Conservation (phyloP, 2,113 vertebrate species). For the Microcebus murinus region DNA sequence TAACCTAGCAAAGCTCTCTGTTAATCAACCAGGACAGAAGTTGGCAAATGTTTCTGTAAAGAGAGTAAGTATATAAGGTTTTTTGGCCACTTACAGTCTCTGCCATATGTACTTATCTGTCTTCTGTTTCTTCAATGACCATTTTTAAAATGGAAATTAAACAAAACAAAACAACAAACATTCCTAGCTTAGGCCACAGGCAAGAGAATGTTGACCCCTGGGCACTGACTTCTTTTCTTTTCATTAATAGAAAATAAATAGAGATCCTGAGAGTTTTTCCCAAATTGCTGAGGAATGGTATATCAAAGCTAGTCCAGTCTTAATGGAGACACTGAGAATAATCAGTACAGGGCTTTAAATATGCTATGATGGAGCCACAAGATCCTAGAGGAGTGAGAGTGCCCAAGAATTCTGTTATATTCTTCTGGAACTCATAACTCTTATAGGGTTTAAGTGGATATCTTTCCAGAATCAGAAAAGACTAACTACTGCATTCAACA, state of each 20-base stretch:
- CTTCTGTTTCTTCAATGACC: background rate
- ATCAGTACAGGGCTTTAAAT: background rate
- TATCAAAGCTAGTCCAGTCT: background rate
- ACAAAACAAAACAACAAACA: no score
- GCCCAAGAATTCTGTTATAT: background rate
- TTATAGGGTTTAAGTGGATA: background rate
- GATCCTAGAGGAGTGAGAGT: background rate
- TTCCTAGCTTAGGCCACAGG: background rate
- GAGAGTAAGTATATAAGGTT: background rate
- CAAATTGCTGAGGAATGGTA: background rate
- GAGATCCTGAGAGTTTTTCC: background rate
- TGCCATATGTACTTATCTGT: background rate
- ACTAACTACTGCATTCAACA: background rate
- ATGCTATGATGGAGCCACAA: accelerated
- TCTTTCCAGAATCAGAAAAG: background rate
- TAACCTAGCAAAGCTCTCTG: background rate
- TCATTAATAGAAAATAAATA: background rate
- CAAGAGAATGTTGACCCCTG: background rate
- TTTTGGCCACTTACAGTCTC: background rate
- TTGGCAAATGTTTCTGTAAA: background rate
- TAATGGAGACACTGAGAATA: background rate
- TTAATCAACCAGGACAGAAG: background rate
- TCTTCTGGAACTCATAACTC: background rate
- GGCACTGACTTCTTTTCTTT: background rate
- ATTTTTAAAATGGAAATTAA: background rate